phyloP scores from a whole-genome alignment of 53 echinoderm and acorn worm genomes.

The Actinopyga echinites region DNA sequence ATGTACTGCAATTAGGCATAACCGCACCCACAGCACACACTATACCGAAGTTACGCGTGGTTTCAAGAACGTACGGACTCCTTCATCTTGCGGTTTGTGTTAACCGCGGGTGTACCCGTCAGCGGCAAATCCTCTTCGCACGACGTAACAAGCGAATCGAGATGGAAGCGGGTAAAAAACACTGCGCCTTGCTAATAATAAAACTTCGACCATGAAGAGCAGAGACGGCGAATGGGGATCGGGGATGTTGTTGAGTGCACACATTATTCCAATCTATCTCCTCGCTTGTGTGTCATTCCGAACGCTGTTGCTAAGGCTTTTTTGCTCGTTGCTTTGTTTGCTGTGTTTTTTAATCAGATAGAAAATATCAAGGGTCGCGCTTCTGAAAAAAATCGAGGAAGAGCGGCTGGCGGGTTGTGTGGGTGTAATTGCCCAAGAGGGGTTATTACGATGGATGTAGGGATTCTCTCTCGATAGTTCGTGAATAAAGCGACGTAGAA shows the following conservation, averaged over 20 bases:
- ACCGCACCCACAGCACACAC: too few relatives aligned
- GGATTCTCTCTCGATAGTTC: slow-evolving; percentile 16
- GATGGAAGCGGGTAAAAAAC: too few relatives aligned
- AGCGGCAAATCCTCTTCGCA: slow-evolving; percentile 12
- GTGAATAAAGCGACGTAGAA: slow-evolving; percentile 16
- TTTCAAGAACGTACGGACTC: too few relatives aligned
- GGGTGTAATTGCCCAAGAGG: slow-evolving; percentile 42
- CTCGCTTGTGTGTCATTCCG: slow-evolving; percentile 22
- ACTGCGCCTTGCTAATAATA: slow-evolving; percentile 28
- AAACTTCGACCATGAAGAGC: slow-evolving; percentile 8
- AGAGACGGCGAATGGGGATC: not conserved
- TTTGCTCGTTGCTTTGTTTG: slow-evolving; percentile 29
- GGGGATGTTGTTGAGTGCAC: slow-evolving; percentile 10
- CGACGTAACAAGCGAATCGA: not conserved
- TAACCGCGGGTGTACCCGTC: slow-evolving; percentile 7
- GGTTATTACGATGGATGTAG: slow-evolving; percentile 33
- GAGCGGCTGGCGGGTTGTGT: slow-evolving; percentile 6
- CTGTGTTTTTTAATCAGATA: slow-evolving; percentile 36
- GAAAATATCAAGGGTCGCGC: slow-evolving; percentile 38
- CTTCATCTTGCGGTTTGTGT: slow-evolving; percentile 10
- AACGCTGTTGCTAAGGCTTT: slow-evolving; percentile 30
- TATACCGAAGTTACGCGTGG: too few relatives aligned
- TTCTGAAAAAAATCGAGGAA: slow-evolving; percentile 16
- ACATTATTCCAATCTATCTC: not conserved
- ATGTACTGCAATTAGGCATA: too few relatives aligned